A percentile compares a stretch with the other conserved stretches of the same genome.
These are phyloP conservation scores for Caenorhabditis wallacei DNA, from an alignment of 2,888 invertebrate genomes.

Conservation along the genomic window DNA sequence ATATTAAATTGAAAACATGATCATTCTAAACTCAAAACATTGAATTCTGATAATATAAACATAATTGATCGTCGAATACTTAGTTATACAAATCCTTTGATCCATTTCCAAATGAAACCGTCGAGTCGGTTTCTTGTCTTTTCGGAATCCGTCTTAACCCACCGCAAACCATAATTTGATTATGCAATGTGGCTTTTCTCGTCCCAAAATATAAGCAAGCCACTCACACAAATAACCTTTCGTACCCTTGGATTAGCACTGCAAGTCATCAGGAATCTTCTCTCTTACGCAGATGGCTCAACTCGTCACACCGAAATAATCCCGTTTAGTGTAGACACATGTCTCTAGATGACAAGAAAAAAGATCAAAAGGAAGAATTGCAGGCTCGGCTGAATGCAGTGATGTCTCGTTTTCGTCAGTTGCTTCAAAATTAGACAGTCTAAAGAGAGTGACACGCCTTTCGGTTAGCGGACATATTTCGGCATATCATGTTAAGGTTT, in stretches of 20 bases:
- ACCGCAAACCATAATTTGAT: conserved; percentile 46
- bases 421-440: conserved; percentile 58
- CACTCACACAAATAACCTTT: conserved; percentile 53
- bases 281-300: conserved; percentile 50
- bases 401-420: conserved; percentile 65
- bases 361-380: conserved; percentile 33
- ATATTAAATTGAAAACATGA: too few species aligned
- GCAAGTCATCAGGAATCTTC: conserved; percentile 40
- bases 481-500: conserved; percentile 74
- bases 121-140: neutral
- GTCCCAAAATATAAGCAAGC: conserved; percentile 38
- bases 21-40: too few species aligned
- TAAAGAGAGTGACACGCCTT: conserved; percentile 69
- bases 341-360: conserved; percentile 5
- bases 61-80: too few species aligned
- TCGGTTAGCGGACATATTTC: conserved; percentile 78
- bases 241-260: conserved; percentile 41
- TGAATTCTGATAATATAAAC: too few species aligned
- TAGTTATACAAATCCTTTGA: conserved; percentile 5
- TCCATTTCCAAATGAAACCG: conserved; percentile 12
- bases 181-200: conserved; percentile 41
- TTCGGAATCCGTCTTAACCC: conserved; percentile 4
- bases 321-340: conserved; percentile 32
- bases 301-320: conserved; percentile 57
- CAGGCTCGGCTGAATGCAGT: conserved; percentile 65